phyloP scores from a whole-genome alignment of 1,140 invertebrate species.

The Venturia canescens region DNA sequence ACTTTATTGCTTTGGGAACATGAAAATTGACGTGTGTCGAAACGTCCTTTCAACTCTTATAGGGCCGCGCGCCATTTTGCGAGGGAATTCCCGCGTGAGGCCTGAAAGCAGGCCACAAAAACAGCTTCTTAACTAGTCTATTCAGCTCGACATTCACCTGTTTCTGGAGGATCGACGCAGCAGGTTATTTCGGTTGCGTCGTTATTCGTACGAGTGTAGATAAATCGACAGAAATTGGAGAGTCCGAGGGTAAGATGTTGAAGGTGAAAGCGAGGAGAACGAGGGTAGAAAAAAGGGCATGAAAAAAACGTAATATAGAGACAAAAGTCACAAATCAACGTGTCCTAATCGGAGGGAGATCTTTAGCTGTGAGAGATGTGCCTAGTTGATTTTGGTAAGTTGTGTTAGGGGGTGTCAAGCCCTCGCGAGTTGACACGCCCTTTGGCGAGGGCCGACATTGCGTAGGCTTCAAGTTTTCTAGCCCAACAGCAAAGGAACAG shows the following conservation, averaged over 20 bases:
- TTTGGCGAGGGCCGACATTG: not conserved
- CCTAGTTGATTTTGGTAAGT: not conserved
- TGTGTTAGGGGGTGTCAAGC: slow-evolving; percentile 36
- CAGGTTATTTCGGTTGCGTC: too few relatives aligned
- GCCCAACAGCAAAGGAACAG: not conserved
- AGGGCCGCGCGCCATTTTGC: too few relatives aligned
- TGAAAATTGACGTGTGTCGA: too few relatives aligned
- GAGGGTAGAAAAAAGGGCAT: slow-evolving; percentile 3
- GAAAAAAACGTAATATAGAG: slow-evolving; percentile 39
- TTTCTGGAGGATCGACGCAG: too few relatives aligned
- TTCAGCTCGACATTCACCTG: too few relatives aligned
- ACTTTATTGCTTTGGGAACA: too few relatives aligned
- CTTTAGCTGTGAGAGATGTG: not conserved
- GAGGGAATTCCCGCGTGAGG: too few relatives aligned
- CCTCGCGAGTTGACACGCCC: slow-evolving; percentile 46
- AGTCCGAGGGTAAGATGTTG: not conserved
- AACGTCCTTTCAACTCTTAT: too few relatives aligned
- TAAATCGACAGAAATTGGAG: too few relatives aligned
- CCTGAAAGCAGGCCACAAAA: too few relatives aligned
- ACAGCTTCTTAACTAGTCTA: too few relatives aligned
- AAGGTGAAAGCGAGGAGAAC: slow-evolving; percentile 8
- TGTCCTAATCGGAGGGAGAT: slow-evolving; percentile 42
- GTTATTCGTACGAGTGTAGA: too few relatives aligned
- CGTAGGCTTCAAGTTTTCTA: not conserved
- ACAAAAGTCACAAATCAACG: slow-evolving; percentile 53